A percentile compares a stretch with the other conserved stretches of the same genome.
These are phyloP conservation scores for Anoplophora glabripennis DNA, from an alignment of 1,140 invertebrate species.

Conservation along the genomic window DNA sequence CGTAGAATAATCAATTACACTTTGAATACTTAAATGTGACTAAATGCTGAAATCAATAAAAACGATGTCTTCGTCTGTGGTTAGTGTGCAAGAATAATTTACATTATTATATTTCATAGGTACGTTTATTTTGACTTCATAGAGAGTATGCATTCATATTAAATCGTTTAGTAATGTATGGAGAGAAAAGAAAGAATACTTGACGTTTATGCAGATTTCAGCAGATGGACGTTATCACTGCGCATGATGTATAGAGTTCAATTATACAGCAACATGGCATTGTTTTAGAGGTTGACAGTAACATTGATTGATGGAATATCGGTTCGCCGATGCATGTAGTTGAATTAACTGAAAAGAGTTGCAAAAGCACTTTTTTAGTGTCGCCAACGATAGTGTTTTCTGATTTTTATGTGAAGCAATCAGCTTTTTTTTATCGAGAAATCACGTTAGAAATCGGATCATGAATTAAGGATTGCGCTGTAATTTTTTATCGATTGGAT, in stretches of 20 bases:
- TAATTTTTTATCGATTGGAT: constrained; percentile 17
- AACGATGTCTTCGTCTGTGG: no score
- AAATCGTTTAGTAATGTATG: no score
- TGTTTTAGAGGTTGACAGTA: constrained; percentile 43
- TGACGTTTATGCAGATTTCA: constrained; percentile 34
- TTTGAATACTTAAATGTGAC: no score
- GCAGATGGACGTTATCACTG: constrained; percentile 36
- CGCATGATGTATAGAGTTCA: constrained; percentile 43
- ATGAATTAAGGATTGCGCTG: constrained; percentile 30
- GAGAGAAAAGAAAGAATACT: neutral
- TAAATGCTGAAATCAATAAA: no score
- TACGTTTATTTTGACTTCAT: no score
- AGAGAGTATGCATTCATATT: no score
- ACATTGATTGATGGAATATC: constrained; percentile 44
- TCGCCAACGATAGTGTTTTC: constrained; percentile 11
- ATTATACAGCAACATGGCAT: constrained; percentile 44
- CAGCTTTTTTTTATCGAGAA: constrained; percentile 33
- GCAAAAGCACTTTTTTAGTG: constrained; percentile 28
- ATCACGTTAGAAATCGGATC: constrained; percentile 28
- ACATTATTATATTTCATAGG: no score
- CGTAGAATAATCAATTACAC: no score
- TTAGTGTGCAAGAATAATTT: no score
- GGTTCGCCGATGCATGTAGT: constrained; percentile 33
- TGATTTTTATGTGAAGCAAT: neutral
- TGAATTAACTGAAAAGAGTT: constrained; percentile 29